Percentiles rank a stretch among this genome's conserved stretches.
Evolutionary conservation across 2,797 vertebrate species (phyloP).

Genomic region (Okamejei kenojei): DNA sequence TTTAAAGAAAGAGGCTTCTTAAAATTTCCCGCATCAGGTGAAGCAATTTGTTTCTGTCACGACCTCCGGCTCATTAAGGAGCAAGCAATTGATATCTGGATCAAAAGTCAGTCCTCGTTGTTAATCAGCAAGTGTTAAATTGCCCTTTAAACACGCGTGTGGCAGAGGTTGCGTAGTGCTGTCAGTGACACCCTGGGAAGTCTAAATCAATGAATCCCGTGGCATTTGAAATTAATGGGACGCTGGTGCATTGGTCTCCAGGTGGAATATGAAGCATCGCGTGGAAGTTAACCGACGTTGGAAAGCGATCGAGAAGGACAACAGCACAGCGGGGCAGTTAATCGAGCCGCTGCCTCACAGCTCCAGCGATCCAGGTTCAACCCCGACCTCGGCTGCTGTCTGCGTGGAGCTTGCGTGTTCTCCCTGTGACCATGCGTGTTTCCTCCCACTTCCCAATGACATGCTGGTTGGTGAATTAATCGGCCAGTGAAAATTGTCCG

Average conservation of each 20-base stretch:
- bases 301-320: not conserved
- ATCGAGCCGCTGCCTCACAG: too few relatives aligned
- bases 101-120: not conserved
- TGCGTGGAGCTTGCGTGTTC: too few relatives aligned
- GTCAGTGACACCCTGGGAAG: not conserved
- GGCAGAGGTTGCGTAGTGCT: not conserved
- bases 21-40: not conserved
- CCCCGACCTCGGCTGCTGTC: too few relatives aligned
- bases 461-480: too few relatives aligned
- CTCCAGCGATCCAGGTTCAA: too few relatives aligned
- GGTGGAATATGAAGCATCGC: not conserved
- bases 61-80: not conserved
- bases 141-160: not conserved
- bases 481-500: too few relatives aligned
- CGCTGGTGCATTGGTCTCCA: not conserved
- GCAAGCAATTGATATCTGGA: not conserved
- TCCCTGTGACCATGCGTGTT: too few relatives aligned
- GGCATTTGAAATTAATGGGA: not conserved
- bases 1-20: not conserved
- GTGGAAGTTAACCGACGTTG: not conserved
- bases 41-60: not conserved
- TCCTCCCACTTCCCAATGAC: too few relatives aligned
- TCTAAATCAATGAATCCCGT: not conserved
- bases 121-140: not conserved
- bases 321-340: too few relatives aligned